Percentiles rank a stretch among this genome's conserved stretches.
These are phyloP conservation scores for Elgonia sp. DNA, from an alignment of 2,888 invertebrate species.

Conservation along the genomic window DNA sequence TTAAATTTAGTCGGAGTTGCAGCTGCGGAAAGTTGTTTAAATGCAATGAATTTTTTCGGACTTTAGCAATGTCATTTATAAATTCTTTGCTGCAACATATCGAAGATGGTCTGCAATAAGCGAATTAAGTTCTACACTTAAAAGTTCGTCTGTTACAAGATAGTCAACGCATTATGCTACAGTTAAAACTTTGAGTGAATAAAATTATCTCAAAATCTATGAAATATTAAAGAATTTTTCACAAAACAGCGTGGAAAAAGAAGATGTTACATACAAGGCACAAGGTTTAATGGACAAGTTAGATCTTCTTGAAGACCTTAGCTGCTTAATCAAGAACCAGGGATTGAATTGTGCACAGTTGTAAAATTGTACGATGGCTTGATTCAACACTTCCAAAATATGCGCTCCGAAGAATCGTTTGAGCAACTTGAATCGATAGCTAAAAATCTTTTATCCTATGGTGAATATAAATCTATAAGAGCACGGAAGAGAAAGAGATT, in stretches of 20 bases:
- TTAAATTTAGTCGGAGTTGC: slow-evolving; percentile 8
- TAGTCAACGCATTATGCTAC: slow-evolving; percentile 3
- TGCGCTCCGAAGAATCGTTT: not conserved
- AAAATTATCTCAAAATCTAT: not conserved
- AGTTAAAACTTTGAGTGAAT: slow-evolving; percentile 7
- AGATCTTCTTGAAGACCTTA: not conserved
- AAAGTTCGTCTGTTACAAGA: slow-evolving; percentile 9
- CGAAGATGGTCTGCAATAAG: slow-evolving; percentile 1
- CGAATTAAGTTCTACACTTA: not conserved
- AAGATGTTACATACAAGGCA: not conserved
- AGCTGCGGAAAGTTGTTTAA: not conserved
- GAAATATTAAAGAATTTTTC: not conserved
- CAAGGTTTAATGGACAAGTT: not conserved
- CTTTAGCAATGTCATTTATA: not conserved
- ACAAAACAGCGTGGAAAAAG: not conserved
- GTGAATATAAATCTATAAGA: not conserved
- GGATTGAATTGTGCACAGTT: slow-evolving; percentile 6
- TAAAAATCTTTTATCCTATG: not conserved
- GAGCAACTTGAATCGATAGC: not conserved
- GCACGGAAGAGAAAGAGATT: not conserved
- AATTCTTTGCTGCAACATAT: not conserved
- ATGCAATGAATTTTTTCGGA: not conserved
- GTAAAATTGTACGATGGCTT: slow-evolving; percentile 7
- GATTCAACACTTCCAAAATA: not conserved
- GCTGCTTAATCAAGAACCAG: not conserved